Conservation (phyloP, 2,888 invertebrate species). For the Drosophila affinis region DNA sequence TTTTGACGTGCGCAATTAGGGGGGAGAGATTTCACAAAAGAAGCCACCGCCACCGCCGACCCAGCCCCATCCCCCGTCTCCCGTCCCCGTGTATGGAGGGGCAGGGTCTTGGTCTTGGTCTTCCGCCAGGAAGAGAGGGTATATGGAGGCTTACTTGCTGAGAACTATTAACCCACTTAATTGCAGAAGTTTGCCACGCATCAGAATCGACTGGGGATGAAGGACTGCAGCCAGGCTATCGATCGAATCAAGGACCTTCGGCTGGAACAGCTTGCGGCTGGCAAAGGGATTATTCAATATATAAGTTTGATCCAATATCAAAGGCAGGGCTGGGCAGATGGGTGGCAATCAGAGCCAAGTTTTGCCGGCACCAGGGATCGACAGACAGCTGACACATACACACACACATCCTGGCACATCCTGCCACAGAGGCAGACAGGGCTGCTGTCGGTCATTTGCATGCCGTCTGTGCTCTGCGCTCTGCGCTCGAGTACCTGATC, state of each 20-base stretch:
- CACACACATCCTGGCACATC: background rate
- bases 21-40: background rate
- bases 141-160: no score
- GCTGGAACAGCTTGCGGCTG: background rate
- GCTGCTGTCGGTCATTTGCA: constrained; percentile 3
- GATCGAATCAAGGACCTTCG: background rate
- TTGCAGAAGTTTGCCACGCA: background rate
- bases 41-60: background rate
- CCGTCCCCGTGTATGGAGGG: background rate
- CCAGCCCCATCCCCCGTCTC: no score
- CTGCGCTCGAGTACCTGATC: no score
- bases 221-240: background rate
- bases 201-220: background rate
- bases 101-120: no score
- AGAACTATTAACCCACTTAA: background rate
- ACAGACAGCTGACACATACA: constrained; percentile 6
- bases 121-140: no score
- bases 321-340: no score
- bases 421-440: constrained; percentile 8
- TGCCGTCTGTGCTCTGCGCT: background rate
- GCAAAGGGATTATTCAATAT: no score
- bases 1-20: constrained; percentile 64
- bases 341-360: background rate
- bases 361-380: background rate
- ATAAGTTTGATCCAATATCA: no score